phyloP scores from a whole-genome alignment of 2,888 invertebrate species.

The Epinotia ramella region DNA sequence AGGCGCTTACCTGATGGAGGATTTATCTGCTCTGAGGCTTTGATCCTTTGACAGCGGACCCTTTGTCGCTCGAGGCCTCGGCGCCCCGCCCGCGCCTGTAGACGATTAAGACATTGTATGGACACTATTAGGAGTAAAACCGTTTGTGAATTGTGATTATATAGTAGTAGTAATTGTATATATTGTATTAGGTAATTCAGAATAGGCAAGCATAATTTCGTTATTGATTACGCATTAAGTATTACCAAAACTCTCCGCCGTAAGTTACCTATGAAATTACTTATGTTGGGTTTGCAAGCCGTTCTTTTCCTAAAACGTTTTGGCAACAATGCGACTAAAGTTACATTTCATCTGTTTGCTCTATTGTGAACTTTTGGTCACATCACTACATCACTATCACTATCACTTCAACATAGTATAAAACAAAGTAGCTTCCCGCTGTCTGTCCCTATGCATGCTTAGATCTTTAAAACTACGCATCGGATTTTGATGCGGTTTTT shows the following conservation, averaged over 20 bases:
- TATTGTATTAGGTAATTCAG: background rate
- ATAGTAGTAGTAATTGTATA: background rate
- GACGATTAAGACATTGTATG: conserved; percentile 66
- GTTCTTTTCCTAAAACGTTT: conserved; percentile 18
- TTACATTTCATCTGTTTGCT: background rate
- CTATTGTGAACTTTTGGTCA: too few species aligned
- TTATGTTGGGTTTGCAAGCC: conserved; percentile 9
- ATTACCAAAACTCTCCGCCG: background rate
- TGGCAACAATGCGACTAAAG: background rate
- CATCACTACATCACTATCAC: too few species aligned
- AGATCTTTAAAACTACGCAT: too few species aligned
- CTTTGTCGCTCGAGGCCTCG: conserved; percentile 65
- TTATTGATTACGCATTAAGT: background rate
- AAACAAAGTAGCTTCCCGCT: too few species aligned
- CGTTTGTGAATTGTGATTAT: conserved; percentile 2
- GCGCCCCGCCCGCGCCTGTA: conserved; percentile 64
- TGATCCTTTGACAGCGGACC: conserved; percentile 71
- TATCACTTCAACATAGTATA: too few species aligned
- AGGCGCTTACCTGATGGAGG: conserved; percentile 68
- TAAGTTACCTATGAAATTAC: background rate
- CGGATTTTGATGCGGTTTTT: too few species aligned
- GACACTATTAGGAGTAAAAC: conserved; percentile 54
- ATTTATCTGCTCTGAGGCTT: conserved; percentile 71
- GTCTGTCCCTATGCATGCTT: too few species aligned
- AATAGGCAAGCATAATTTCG: background rate